A percentile compares a stretch with the other conserved stretches of the same genome.
These are phyloP conservation scores for Ylistrum balloti DNA, from an alignment of 1,140 invertebrate genomes.

Conservation along the genomic window DNA sequence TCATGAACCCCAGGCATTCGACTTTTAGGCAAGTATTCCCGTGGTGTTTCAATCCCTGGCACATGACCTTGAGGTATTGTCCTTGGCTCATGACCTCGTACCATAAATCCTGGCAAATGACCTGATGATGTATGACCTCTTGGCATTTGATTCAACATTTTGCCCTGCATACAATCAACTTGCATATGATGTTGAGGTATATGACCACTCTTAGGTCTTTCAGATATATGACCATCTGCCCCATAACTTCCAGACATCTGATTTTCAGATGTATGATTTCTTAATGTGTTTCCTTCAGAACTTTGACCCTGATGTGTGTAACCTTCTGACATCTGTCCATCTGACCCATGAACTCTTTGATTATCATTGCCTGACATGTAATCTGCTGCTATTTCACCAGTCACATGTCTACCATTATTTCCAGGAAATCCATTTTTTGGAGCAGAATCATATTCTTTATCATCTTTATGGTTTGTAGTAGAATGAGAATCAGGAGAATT, in stretches of 20 bases:
- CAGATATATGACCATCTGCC: background rate
- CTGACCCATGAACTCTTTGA: background rate
- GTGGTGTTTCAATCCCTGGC: background rate
- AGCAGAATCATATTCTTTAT: background rate
- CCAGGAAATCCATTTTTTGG: background rate
- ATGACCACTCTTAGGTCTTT: background rate
- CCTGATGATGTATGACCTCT: background rate
- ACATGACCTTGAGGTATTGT: constrained; percentile 37
- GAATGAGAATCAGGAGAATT: background rate
- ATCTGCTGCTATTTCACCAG: background rate
- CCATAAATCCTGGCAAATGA: background rate
- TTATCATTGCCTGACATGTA: background rate
- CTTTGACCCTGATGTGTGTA: background rate
- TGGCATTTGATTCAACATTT: constrained; percentile 13
- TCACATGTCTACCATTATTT: background rate
- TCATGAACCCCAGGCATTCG: background rate
- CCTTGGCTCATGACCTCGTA: background rate
- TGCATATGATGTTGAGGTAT: background rate
- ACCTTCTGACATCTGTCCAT: background rate
- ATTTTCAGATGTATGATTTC: background rate
- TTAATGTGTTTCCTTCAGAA: background rate
- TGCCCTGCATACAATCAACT: background rate
- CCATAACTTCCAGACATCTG: background rate
- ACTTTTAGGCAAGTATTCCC: background rate
- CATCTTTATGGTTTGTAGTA: background rate